Evolutionary conservation across 2,113 vertebrate species (phyloP), one percentile per base, ranked within the genome.

Genomic region (Empidonax alnorum): DNA sequence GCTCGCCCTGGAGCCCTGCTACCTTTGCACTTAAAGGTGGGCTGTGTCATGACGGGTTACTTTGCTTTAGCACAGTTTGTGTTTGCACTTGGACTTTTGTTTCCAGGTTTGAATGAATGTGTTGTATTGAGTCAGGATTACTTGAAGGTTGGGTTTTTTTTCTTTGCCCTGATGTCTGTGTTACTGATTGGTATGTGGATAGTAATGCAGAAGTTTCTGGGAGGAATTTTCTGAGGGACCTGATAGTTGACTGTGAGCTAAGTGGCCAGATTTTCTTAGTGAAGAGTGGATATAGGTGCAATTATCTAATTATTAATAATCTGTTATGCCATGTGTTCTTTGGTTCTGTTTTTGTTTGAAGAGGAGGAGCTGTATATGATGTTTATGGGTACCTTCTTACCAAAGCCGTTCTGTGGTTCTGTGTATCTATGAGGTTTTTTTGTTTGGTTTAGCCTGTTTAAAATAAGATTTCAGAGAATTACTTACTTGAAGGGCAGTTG

Each of bases 391-490:
- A 24, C 7, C 4, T 88, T 63, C 5, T 71, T 33, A 47, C 4
- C 11, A 9, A 87, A 30, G 46, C 3, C 2, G 4, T 62, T 73
- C 4, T 16, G 0, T 46, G 6, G 5, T 58, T 80, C 6, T 21
- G 0, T 50, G 6, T 76, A 84, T 81, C 23, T 42, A 0, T 28
- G 20, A 1, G 3, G 0, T 2, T 6, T 8, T 76, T 73, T 80
- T 47, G 9, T 10, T 69, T 46, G 19, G 7, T 2, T 73, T 85
- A 79, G 22, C 22, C 12, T 53, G 44, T 33, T 3, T 50, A 35
- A 87, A 94, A 2, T 13, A 56, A 24, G 10, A 4, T 58, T 46
- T 79, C 73, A 56, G 5, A 13, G 1, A 10, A 65, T 7, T 66
- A 15, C 5, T 52, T 41, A 18, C 4, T 46, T 66, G 25, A 49